phyloP scores from a whole-genome alignment of 2,113 vertebrate species.

The Mobula birostris region DNA sequence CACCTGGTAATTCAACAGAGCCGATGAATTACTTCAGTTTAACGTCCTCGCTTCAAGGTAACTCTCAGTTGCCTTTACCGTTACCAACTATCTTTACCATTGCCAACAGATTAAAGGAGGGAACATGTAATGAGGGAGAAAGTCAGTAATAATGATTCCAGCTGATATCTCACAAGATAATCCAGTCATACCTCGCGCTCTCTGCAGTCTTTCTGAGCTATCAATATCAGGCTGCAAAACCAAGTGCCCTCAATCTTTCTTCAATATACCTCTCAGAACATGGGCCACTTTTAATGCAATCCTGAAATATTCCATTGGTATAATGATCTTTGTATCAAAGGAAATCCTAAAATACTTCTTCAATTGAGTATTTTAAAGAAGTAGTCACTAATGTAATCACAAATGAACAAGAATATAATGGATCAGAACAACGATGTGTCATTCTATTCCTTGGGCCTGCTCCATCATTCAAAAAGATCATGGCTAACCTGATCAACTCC shows the following conservation, averaged over 20 bases:
- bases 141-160: background rate
- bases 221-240: background rate
- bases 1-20: background rate
- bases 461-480: too few species aligned
- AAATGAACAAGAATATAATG: too few species aligned
- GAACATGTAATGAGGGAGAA: background rate
- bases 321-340: too few species aligned
- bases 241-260: background rate
- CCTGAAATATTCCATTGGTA: too few species aligned
- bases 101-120: background rate
- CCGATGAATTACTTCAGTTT: background rate
- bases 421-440: too few species aligned
- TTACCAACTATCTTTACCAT: background rate
- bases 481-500: too few species aligned
- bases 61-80: background rate
- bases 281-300: too few species aligned
- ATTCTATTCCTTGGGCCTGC: too few species aligned
- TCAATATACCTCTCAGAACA: background rate
- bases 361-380: too few species aligned
- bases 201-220: background rate
- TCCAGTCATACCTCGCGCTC: background rate
- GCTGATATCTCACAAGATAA: background rate
- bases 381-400: too few species aligned
- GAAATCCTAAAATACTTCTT: too few species aligned
- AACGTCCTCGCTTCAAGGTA: background rate